Base-by-base conservation (phyloP, 2,113 vertebrate species). In the Oncorhynchus kisutch region DNA sequence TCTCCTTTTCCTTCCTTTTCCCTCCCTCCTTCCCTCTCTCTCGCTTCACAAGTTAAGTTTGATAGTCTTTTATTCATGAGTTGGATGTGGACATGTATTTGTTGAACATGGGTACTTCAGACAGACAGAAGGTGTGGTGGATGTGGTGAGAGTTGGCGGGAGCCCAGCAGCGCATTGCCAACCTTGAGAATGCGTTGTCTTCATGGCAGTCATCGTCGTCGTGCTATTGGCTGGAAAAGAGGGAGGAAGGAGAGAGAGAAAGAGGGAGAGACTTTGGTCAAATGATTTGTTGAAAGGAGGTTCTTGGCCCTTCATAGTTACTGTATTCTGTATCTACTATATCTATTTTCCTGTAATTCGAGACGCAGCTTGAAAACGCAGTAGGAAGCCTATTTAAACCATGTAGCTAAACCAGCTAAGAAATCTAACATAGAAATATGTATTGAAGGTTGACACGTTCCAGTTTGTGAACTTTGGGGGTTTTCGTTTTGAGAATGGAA, bases 261-360 rank as follows among this genome's bases (percentile, higher is more conserved):
- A 80, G 80, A 82, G 49, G 73, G 65, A 78, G 74, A 79, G 64
- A 79, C 77, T 69, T 77, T 74, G 71, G 81, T 85, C 65, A 88
- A 87, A 89, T 90, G 80, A 91, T 92, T 91, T 90, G 86, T 86
- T 92, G 89, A 91, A 88, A 91, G 88, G 84, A 83, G 82, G 34
- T 83, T 91, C 79, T 91, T 91, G 87, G 88, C 85, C 81, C 82
- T 89, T 81, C 77, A 85, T 83, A 81, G 79, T 84, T 82, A 79
- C 84, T 81, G 77, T 76, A 64, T 82, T 86, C 78, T 80, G 83
- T 89, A 90, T 91, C 86, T 89, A 89, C 86, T 89, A 79, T 84
- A 91, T 92, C 83, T 85, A 83, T 91, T 88, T 91, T 90, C 90
- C 88, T 91, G 91, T 91, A 92, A 92, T 79, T 84, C 74, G 77